phyloP scores from a whole-genome alignment of 2,797 vertebrate genomes.

The Rhinogobio ventralis region DNA sequence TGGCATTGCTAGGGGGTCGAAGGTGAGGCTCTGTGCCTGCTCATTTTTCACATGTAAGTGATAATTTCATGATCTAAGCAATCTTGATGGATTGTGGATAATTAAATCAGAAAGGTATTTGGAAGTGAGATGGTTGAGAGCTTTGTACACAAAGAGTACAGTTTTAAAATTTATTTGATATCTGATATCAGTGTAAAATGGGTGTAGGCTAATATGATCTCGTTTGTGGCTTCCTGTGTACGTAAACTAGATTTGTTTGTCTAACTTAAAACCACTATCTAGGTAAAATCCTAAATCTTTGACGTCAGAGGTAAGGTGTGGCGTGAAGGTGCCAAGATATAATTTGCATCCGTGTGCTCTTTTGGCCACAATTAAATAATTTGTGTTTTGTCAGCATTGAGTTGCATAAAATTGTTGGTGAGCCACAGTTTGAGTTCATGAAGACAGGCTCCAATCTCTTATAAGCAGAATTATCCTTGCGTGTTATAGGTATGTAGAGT shows the following conservation, averaged over 20 bases:
- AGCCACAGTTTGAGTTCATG: not conserved
- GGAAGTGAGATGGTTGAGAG: no score
- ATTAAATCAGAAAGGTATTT: no score
- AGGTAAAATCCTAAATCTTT: not conserved
- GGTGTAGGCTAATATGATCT: not conserved
- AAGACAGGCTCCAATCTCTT: not conserved
- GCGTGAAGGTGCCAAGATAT: not conserved
- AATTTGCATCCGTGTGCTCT: not conserved
- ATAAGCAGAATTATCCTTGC: not conserved
- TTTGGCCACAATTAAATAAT: not conserved
- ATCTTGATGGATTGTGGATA: no score
- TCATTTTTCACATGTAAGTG: no score
- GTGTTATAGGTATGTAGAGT: not conserved
- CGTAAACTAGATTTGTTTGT: not conserved
- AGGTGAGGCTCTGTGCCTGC: no score
- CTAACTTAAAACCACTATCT: not conserved
- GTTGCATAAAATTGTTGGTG: not conserved
- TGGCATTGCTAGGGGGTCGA: no score
- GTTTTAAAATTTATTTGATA: no score
- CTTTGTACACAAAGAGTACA: no score
- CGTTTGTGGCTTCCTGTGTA: not conserved
- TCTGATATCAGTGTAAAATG: not conserved
- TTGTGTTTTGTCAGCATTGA: not conserved
- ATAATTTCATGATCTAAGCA: no score
- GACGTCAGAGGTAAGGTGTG: rapidly evolving